Evolutionary conservation across 2,888 invertebrate species (phyloP).

Genomic region (Phytoseiulus persimilis): DNA sequence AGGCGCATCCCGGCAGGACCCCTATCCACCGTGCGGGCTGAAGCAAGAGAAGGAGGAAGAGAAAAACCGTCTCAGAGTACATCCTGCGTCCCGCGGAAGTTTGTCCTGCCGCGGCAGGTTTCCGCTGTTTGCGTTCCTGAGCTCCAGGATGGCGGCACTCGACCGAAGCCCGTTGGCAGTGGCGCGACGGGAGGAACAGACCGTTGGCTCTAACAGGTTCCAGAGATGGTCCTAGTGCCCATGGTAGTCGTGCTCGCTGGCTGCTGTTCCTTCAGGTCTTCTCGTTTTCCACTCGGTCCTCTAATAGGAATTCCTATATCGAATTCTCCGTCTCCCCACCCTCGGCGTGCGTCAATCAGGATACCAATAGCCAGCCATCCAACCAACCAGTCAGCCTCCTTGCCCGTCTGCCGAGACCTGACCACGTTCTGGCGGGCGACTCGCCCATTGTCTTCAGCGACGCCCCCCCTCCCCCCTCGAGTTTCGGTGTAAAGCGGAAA

Average conservation of each 20-base stretch:
- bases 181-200: neutral
- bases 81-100: neutral
- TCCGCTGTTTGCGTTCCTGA: neutral
- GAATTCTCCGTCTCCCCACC: conserved; percentile 32
- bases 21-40: too few species aligned
- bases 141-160: neutral
- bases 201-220: conserved; percentile 37
- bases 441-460: neutral
- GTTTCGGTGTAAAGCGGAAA: too few species aligned
- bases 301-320: conserved; percentile 39
- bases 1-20: too few species aligned
- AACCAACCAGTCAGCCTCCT: neutral
- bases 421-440: neutral
- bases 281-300: neutral
- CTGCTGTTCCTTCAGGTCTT: conserved; percentile 7
- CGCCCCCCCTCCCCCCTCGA: too few species aligned
- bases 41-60: neutral
- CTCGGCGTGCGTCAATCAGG: conserved; percentile 37
- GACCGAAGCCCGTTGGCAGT: neutral
- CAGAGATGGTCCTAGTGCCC: neutral
- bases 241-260: neutral
- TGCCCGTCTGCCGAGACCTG: neutral
- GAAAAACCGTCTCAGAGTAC: neutral
- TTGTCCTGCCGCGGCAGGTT: neutral
- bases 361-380: conserved; percentile 23